Conservation (phyloP, 2,113 vertebrate species). For the Danionella cerebrum region DNA sequence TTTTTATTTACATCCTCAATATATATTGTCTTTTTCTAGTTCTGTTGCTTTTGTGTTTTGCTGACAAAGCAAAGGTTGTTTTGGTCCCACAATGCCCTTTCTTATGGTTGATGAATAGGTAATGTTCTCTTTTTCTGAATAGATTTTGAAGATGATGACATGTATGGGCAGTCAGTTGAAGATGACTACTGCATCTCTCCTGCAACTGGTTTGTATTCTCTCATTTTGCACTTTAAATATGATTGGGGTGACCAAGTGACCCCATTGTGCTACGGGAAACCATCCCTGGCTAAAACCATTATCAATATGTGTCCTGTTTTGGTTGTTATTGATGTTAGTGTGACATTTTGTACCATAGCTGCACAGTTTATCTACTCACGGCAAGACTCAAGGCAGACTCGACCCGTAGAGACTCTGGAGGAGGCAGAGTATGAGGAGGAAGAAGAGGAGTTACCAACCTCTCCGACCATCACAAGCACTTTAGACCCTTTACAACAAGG, state of each 20-base stretch:
- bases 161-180: constrained; percentile 94
- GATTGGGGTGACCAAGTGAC: too few species aligned
- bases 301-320: neutral
- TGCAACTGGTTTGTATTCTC: constrained; percentile 82
- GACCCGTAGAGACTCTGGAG: constrained; percentile 73
- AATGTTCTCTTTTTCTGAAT: neutral
- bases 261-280: too few species aligned
- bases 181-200: constrained; percentile 98
- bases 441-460: constrained; percentile 54
- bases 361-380: constrained; percentile 97
- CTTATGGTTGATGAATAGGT: neutral
- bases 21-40: too few species aligned
- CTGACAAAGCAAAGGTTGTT: constrained; percentile 37
- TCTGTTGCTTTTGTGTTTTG: constrained; percentile 5
- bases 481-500: constrained; percentile 82
- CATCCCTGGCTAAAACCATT: too few species aligned
- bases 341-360: constrained; percentile 62
- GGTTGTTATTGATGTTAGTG: neutral
- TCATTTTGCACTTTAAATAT: too few species aligned
- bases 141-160: constrained; percentile 97
- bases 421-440: constrained; percentile 73
- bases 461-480: constrained; percentile 53
- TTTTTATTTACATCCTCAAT: too few species aligned
- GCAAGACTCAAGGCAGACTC: constrained; percentile 67
- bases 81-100: neutral